Conservation (phyloP, 2,888 invertebrate genomes). For the Scelioninae gen. 1 region DNA sequence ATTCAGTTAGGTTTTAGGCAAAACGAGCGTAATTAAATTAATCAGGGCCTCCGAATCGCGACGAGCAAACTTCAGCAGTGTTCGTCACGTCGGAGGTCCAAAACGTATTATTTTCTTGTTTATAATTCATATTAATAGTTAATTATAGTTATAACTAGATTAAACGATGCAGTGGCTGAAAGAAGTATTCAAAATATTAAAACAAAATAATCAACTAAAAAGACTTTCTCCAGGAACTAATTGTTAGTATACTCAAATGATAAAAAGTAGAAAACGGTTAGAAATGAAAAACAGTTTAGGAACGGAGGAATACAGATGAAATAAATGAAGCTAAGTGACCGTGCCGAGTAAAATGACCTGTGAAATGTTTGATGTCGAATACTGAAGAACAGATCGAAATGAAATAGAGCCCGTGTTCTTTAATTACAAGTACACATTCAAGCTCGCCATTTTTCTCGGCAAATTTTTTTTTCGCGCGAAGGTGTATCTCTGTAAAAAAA, state of each 20-base stretch:
- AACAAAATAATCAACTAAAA: no score
- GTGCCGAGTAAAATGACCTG: neutral
- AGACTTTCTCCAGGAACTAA: no score
- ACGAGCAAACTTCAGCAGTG: no score
- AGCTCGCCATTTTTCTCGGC: conserved; percentile 21
- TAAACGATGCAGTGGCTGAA: conserved; percentile 67
- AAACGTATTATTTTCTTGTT: no score
- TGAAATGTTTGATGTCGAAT: neutral
- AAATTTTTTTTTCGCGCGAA: conserved; percentile 9
- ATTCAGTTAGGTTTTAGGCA: no score
- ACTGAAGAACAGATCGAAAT: neutral
- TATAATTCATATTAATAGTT: conserved; percentile 34
- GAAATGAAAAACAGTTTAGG: conserved; percentile 7
- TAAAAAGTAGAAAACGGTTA: neutral
- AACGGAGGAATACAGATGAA: neutral
- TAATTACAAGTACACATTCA: conserved; percentile 24
- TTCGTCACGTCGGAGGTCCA: no score
- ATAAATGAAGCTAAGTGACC: conserved; percentile 9
- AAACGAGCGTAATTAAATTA: no score
- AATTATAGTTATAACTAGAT: conserved; percentile 33
- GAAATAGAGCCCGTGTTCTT: conserved; percentile 4
- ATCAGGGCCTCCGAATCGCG: no score
- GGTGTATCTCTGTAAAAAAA: conserved; percentile 10
- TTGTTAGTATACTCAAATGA: neutral
- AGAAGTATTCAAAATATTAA: conserved; percentile 42